Percentiles rank a stretch among this genome's conserved stretches.
Conservation (phyloP, 2,113 vertebrate genomes). For the Microcebus murinus region DNA sequence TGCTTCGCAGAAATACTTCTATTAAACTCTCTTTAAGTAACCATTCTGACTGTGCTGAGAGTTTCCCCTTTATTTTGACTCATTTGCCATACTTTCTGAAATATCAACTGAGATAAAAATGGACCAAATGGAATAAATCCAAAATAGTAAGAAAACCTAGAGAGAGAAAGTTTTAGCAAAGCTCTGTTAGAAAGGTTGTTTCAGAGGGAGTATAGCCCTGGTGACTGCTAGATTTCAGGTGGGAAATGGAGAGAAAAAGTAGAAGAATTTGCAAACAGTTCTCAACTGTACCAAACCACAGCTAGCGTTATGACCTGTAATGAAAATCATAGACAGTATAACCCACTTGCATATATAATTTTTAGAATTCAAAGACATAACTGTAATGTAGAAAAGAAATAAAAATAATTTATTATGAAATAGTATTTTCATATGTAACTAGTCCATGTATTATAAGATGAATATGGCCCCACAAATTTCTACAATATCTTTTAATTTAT, state of each 20-base stretch:
- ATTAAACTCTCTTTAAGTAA: background rate
- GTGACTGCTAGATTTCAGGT: background rate
- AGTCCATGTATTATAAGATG: background rate
- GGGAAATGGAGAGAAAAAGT: background rate
- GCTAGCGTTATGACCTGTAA: background rate
- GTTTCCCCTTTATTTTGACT: background rate
- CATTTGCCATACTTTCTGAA: background rate
- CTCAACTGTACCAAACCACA: too few species aligned
- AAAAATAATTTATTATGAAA: background rate
- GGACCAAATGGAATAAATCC: background rate
- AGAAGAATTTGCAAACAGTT: background rate
- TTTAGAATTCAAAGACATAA: background rate
- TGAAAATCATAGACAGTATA: background rate
- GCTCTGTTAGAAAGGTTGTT: background rate
- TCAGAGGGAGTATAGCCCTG: background rate
- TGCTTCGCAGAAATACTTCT: background rate
- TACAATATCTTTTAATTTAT: background rate
- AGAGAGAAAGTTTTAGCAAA: background rate
- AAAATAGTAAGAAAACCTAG: background rate
- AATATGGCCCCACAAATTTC: background rate
- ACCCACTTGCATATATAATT: background rate
- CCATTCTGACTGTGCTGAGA: background rate
- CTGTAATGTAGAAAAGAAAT: background rate
- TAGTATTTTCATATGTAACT: background rate
- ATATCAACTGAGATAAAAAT: background rate